These are phyloP conservation scores for Parauchenoglanis ngamensis DNA, from an alignment of 2,797 vertebrate genomes.

Conservation along the genomic window DNA sequence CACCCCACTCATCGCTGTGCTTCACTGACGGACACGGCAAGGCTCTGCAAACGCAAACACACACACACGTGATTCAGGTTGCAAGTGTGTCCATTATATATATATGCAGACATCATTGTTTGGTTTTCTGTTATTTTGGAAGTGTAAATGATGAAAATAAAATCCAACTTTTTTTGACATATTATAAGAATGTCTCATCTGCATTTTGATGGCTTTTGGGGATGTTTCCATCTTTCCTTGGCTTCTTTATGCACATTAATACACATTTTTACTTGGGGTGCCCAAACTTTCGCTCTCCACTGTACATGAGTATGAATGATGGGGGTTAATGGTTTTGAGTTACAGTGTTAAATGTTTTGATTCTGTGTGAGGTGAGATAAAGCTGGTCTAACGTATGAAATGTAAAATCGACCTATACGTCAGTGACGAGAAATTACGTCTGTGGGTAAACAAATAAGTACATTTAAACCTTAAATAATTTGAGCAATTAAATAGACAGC, in stretches of 20 bases:
- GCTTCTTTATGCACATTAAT: no score
- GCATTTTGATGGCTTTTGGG: no score
- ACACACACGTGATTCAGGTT: not conserved
- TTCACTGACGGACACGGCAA: conserved; percentile 95
- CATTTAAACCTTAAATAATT: not conserved
- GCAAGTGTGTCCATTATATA: not conserved
- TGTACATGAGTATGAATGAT: no score
- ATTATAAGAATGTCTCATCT: no score
- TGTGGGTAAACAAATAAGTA: not conserved
- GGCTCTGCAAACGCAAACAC: conserved; percentile 75
- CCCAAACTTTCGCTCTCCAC: no score
- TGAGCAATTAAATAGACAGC: not conserved
- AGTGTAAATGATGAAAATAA: no score
- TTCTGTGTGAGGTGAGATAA: not conserved
- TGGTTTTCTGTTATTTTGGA: no score
- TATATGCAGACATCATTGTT: no score
- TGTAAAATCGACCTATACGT: not conserved
- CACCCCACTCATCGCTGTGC: conserved; percentile 97
- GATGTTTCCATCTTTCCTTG: no score
- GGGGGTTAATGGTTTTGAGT: no score
- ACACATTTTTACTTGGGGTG: no score
- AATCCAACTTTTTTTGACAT: no score
- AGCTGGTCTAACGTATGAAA: not conserved
- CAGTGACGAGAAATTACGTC: not conserved
- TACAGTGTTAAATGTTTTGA: not conserved